Percentiles rank a stretch among this genome's conserved stretches.
These are phyloP conservation scores for Pseudotriccus pelzelni DNA, from an alignment of 2,797 vertebrate genomes.

Conservation along the genomic window DNA sequence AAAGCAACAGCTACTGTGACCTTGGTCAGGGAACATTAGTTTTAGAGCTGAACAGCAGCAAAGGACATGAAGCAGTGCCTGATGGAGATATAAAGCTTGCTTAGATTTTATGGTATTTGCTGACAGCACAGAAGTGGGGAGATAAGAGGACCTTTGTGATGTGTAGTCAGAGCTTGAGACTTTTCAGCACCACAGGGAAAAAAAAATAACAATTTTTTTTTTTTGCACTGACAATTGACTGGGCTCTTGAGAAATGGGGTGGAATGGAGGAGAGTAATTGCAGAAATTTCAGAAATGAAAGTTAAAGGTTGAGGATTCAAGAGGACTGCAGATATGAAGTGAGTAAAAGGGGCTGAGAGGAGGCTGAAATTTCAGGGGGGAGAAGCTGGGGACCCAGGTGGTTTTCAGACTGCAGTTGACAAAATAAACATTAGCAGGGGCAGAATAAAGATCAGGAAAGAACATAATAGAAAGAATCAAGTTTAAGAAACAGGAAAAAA, in stretches of 20 bases:
- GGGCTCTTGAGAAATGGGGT: slow-evolving; percentile 27
- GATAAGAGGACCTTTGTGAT: neutral
- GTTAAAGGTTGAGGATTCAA: neutral
- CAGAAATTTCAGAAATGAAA: neutral
- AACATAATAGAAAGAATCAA: neutral
- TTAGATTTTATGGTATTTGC: neutral
- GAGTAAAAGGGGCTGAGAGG: neutral
- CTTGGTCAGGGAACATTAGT: neutral
- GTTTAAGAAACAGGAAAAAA: neutral
- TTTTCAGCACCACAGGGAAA: neutral
- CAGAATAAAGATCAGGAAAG: neutral
- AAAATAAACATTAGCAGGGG: slow-evolving; percentile 20
- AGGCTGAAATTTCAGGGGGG: neutral
- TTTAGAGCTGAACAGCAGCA: neutral
- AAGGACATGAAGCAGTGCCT: neutral
- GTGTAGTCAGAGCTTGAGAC: neutral
- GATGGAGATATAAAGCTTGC: neutral
- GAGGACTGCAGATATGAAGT: neutral
- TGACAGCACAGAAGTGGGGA: neutral
- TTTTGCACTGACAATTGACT: neutral
- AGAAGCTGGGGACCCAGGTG: neutral
- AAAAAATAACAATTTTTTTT: neutral
- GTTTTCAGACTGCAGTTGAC: neutral
- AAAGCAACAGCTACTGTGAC: neutral
- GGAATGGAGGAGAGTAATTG: neutral